phyloP scores from a whole-genome alignment of 2,888 invertebrate genomes.

The Diogma glabrata region DNA sequence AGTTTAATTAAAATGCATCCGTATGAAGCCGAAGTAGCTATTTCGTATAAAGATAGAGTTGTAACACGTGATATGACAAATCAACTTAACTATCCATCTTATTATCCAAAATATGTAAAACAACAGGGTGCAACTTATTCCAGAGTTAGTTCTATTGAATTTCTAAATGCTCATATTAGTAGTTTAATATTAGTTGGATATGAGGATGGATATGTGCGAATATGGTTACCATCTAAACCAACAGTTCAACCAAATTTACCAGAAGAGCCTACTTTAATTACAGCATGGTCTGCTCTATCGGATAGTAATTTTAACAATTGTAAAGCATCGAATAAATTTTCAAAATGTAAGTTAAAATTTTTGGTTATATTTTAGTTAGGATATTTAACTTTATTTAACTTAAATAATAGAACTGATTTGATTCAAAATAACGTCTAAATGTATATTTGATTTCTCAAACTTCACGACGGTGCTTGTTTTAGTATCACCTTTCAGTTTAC shows the following conservation, averaged over 20 bases:
- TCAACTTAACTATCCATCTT: conserved; percentile 9
- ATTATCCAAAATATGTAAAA: neutral
- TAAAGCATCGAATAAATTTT: conserved; percentile 8
- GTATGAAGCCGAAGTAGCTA: conserved; percentile 77
- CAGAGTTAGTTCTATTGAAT: conserved; percentile 71
- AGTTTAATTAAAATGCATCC: conserved; percentile 76
- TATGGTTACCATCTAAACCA: conserved; percentile 30
- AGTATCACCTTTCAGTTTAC: too few relatives aligned
- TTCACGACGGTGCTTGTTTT: too few relatives aligned
- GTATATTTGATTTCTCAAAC: too few relatives aligned
- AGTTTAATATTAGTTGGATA: conserved; percentile 56
- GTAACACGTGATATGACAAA: conserved; percentile 32
- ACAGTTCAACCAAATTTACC: conserved; percentile 21
- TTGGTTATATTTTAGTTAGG: too few relatives aligned
- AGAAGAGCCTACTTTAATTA: conserved; percentile 48
- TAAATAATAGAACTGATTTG: too few relatives aligned
- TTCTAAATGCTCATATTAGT: conserved; percentile 75
- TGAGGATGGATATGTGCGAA: conserved; percentile 53
- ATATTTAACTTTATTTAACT: too few relatives aligned
- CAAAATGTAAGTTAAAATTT: conserved; percentile 3
- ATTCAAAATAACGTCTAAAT: too few relatives aligned
- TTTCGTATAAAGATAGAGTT: conserved; percentile 75
- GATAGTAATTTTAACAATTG: conserved; percentile 41
- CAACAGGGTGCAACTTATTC: conserved; percentile 23
- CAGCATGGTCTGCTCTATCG: conserved; percentile 77